Evolutionary conservation across 2,113 vertebrate species (phyloP).

Genomic region (Pseudopipra pipra): DNA sequence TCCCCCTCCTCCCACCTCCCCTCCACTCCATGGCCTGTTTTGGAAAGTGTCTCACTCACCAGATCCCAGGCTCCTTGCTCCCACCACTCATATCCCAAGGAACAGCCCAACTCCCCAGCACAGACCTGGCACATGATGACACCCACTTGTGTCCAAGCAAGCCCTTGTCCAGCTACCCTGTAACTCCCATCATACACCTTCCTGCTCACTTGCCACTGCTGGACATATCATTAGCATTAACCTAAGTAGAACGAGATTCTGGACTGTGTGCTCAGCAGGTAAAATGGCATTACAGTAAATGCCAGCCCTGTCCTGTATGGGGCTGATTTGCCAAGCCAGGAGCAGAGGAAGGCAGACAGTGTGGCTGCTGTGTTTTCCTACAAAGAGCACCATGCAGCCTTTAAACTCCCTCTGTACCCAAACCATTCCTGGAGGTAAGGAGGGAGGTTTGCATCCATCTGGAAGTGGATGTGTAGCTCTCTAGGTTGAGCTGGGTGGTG

Average conservation of each 20-base stretch:
- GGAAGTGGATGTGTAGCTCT: not conserved
- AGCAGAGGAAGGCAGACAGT: not conserved
- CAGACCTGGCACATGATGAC: fast-evolving
- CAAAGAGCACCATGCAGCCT: not conserved
- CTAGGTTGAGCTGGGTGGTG: fast-evolving
- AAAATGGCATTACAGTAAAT: not conserved
- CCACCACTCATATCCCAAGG: fast-evolving
- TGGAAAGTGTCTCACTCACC: fast-evolving
- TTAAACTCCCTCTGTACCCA: not conserved
- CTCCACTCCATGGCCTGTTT: fast-evolving
- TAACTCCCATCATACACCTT: not conserved
- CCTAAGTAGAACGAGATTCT: not conserved
- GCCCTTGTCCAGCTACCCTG: fast-evolving
- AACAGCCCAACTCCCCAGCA: fast-evolving
- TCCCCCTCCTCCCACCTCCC: too few relatives aligned
- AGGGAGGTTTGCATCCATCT: not conserved
- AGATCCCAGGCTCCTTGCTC: not conserved
- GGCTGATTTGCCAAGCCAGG: not conserved
- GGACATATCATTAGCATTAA: not conserved
- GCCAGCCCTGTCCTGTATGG: fast-evolving
- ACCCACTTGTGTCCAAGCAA: not conserved
- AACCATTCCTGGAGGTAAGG: fast-evolving
- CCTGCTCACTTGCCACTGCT: not conserved
- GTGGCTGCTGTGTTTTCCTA: not conserved
- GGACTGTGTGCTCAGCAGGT: not conserved